A percentile compares a stretch with the other conserved stretches of the same genome.
These are phyloP conservation scores for Tiliacea citrago DNA, from an alignment of 2,888 invertebrate species.

Conservation along the genomic window DNA sequence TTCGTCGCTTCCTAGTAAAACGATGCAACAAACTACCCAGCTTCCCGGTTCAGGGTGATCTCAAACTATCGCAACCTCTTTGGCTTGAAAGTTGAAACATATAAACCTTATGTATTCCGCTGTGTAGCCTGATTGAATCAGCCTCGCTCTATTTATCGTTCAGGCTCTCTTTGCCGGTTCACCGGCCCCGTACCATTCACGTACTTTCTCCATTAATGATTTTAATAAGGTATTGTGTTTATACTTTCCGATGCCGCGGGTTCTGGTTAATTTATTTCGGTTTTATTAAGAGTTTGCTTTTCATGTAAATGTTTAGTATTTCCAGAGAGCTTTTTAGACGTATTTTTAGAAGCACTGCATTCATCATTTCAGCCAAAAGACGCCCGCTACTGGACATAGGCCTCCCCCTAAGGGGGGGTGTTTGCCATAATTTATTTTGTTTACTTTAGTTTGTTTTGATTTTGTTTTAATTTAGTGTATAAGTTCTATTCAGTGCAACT, in stretches of 20 bases:
- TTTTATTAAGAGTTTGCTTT: conserved; percentile 6
- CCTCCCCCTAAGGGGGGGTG: too few species aligned
- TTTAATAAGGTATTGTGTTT: conserved; percentile 68
- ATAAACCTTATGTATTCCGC: conserved; percentile 9
- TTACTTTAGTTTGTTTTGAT: too few species aligned
- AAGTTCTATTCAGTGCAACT: too few species aligned
- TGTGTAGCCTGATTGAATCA: conserved; percentile 46
- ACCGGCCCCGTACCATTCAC: conserved; percentile 61
- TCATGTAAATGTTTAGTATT: background rate
- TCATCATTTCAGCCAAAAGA: too few species aligned
- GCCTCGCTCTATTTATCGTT: conserved; percentile 60
- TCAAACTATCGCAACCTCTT: background rate
- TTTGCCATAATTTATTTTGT: too few species aligned
- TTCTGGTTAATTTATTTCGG: conserved; percentile 35
- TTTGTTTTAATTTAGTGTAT: too few species aligned
- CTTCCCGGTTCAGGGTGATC: background rate
- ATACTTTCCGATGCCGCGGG: conserved; percentile 47
- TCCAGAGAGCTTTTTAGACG: background rate
- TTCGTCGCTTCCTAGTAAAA: background rate
- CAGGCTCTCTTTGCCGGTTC: conserved; percentile 63
- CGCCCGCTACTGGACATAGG: too few species aligned
- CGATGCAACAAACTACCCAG: background rate
- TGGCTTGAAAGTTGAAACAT: background rate
- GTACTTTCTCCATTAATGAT: conserved; percentile 65
- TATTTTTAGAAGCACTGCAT: background rate